These are phyloP conservation scores for Falco concolor DNA, from an alignment of 2,797 vertebrate genomes.

Conservation along the genomic window DNA sequence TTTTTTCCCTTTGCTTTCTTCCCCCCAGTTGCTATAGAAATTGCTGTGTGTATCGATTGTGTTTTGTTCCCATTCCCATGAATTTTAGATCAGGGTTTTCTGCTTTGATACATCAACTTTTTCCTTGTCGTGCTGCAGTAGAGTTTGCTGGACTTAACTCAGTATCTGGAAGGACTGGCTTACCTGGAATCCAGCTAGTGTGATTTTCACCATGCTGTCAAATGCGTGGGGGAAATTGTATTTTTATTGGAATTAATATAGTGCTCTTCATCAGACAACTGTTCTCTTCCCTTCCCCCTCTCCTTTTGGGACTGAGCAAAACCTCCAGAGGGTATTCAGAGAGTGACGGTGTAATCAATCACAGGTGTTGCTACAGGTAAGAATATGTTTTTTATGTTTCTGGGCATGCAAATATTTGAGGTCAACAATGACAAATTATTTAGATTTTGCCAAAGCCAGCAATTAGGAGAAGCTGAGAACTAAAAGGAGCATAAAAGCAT, in stretches of 20 bases:
- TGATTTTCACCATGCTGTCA: constrained; percentile 9
- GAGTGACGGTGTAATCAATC: constrained; percentile 5
- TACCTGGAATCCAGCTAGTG: background rate
- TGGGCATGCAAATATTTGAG: background rate
- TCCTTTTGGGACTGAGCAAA: constrained; percentile 13
- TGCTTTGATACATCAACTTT: constrained; percentile 51
- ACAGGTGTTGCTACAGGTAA: constrained; percentile 53
- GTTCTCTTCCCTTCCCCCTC: background rate
- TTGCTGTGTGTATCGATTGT: constrained; percentile 10
- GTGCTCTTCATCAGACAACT: constrained; percentile 16
- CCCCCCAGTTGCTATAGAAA: constrained; percentile 28
- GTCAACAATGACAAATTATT: background rate
- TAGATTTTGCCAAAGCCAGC: background rate
- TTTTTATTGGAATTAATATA: constrained; percentile 38
- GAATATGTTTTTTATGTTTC: background rate
- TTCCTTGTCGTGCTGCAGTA: background rate
- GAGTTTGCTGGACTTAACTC: constrained; percentile 45
- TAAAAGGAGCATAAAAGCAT: background rate
- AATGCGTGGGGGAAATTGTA: background rate
- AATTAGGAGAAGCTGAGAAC: background rate
- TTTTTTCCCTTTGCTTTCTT: background rate
- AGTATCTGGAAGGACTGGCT: constrained; percentile 12
- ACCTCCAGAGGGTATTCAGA: constrained; percentile 26
- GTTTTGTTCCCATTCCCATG: background rate
- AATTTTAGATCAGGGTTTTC: constrained; percentile 16